These are phyloP conservation scores for Drosophila meridiana DNA, from an alignment of 2,888 invertebrate species.

Conservation along the genomic window DNA sequence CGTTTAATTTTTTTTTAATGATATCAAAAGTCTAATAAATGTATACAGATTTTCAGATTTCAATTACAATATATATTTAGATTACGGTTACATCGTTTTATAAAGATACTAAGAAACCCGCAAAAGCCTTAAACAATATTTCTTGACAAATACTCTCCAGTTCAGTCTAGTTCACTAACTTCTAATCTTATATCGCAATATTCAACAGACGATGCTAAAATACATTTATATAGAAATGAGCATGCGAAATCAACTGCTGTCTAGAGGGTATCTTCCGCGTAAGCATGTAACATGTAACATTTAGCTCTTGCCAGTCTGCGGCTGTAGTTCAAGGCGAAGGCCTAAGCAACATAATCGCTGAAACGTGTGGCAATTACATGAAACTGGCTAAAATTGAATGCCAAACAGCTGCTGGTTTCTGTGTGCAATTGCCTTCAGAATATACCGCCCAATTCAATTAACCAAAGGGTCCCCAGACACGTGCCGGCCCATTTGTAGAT, in stretches of 20 bases:
- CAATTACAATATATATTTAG: no score
- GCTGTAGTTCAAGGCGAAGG: slow-evolving; percentile 42
- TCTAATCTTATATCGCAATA: neutral
- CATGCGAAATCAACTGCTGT: neutral
- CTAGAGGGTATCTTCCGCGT: neutral
- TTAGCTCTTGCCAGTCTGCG: neutral
- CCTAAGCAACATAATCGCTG: slow-evolving; percentile 76
- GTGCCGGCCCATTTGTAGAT: slow-evolving; percentile 32
- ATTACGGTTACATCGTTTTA: no score
- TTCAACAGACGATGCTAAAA: neutral
- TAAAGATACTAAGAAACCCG: no score
- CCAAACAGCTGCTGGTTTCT: slow-evolving; percentile 63
- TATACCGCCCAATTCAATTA: slow-evolving; percentile 69
- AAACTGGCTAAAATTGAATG: slow-evolving; percentile 72
- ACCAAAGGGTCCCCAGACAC: slow-evolving; percentile 48
- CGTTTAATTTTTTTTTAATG: no score
- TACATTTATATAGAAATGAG: neutral
- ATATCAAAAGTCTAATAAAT: no score
- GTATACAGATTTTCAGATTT: no score
- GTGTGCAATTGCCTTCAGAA: slow-evolving; percentile 21
- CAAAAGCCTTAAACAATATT: no score
- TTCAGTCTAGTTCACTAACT: neutral
- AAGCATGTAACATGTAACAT: neutral
- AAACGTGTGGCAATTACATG: slow-evolving; percentile 78
- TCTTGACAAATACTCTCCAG: no score